phyloP scores from a whole-genome alignment of 2,113 vertebrate species.

The Prinia subflava region DNA sequence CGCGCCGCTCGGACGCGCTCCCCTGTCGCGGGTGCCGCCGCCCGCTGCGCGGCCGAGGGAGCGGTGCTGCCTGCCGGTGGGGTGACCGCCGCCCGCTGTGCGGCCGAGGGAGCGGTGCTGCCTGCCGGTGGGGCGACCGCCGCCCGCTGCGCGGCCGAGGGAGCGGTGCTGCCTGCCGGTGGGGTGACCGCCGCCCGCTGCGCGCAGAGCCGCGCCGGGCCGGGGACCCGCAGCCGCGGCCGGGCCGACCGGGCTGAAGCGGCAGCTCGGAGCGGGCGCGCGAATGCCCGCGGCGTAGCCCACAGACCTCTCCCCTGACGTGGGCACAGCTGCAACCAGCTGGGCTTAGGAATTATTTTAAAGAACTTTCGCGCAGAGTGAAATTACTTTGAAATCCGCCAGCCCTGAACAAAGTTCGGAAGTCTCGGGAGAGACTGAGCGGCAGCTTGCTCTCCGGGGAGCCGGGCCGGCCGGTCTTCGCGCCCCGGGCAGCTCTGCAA shows the following conservation, averaged over 20 bases:
- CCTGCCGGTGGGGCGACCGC: too few relatives aligned
- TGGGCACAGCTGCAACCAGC: fast-evolving
- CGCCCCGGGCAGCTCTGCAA: not conserved
- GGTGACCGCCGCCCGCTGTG: too few relatives aligned
- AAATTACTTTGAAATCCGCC: not conserved
- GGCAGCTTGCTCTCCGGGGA: not conserved
- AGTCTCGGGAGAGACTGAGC: fast-evolving
- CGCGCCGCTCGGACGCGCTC: too few relatives aligned
- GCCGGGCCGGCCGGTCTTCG: not conserved
- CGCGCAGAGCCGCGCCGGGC: not conserved
- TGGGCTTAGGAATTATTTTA: not conserved
- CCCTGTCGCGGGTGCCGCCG: not conserved
- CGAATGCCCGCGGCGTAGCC: not conserved
- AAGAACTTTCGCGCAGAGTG: not conserved
- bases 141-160: not conserved
- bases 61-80: not conserved
- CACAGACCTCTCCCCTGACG: fast-evolving
- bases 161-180: not conserved
- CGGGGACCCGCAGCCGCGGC: not conserved
- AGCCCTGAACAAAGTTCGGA: not conserved
- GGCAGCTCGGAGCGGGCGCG: not conserved
- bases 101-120: too few relatives aligned
- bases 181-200: not conserved
- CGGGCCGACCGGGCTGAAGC: not conserved
- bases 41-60: not conserved